Percentiles rank a stretch among this genome's conserved stretches.
Conservation (phyloP, 1,140 invertebrate species). For the Aphis gossypii region DNA sequence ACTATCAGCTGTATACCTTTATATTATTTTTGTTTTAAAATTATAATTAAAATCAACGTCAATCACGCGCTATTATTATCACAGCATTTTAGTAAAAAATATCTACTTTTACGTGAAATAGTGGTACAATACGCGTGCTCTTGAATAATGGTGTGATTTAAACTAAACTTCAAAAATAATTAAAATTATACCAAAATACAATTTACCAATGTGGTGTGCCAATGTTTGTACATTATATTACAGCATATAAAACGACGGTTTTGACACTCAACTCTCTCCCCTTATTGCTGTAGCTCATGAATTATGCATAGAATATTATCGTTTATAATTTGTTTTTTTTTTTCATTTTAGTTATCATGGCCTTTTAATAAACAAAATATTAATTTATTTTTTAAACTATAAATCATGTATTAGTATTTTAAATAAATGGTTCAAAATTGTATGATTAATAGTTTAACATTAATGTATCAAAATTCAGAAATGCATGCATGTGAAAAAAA, state of each 20-base stretch:
- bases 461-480: too few species aligned
- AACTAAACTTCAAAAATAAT: not conserved
- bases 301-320: constrained; percentile 4
- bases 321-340: not conserved
- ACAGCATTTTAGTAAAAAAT: not conserved
- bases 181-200: not conserved
- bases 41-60: not conserved
- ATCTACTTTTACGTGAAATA: not conserved
- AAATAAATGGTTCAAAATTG: too few species aligned
- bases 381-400: not conserved
- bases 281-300: not conserved
- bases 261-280: not conserved
- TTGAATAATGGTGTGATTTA: not conserved
- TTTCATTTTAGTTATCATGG: not conserved
- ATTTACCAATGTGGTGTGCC: not conserved
- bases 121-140: not conserved
- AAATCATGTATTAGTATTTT: too few species aligned
- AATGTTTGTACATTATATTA: not conserved
- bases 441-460: not conserved
- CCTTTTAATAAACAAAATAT: not conserved
- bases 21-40: not conserved
- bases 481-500: too few species aligned
- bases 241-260: too few species aligned
- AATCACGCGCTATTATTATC: not conserved
- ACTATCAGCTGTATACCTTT: not conserved